Base-by-base conservation (phyloP, 2,113 vertebrate species). In the Phasianus colchicus region DNA sequence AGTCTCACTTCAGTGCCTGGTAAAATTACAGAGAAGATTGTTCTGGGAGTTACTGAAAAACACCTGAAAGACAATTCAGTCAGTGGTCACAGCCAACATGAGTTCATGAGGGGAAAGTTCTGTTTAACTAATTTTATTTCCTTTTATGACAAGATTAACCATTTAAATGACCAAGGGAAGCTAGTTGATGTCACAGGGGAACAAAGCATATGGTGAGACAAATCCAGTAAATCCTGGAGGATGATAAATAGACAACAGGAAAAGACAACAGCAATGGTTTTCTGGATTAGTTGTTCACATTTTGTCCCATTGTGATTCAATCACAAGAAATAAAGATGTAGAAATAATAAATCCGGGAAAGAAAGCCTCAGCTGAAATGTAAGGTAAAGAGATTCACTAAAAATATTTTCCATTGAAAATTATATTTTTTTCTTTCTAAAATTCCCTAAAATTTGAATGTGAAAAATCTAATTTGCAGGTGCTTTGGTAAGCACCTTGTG, bases 401-500 rank as follows among this genome's bases (percentile, higher is more conserved):
- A 83, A 91, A 16, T 19, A 55, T 47, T 86, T 61, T 4, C 25
- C n/a, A 4, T 13, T 18, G 7, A 84, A 93, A 85, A 21, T 43
- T 1, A 29, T 7, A 9, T 19, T 54, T 65, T 65, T 43, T 45
- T 5, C 9, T 57, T 45, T 60, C 21, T 16, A 60, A 42, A 42
- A 77, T 72, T 61, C 13, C 43, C 12, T 32, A 13, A 1, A 40
- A 40, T 57, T 86, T 63, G 38, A 30, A 55, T 8, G 4, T 12
- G 7, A 75, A 47, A 47, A 43, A n/a, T 19, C 64, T 57, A 11
- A 20, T 74, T 67, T 60, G 47, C 55, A 69, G 20, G 10, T 22
- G 48, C 57, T 90, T 76, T 70, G 3, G 13, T 75, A 52, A 55
- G n/a, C n/a, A n/a, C n/a, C n/a, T 6, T 30, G 0, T 0, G 22